Conservation (phyloP, 2,797 vertebrate genomes). For the Enteromius radiatus region DNA sequence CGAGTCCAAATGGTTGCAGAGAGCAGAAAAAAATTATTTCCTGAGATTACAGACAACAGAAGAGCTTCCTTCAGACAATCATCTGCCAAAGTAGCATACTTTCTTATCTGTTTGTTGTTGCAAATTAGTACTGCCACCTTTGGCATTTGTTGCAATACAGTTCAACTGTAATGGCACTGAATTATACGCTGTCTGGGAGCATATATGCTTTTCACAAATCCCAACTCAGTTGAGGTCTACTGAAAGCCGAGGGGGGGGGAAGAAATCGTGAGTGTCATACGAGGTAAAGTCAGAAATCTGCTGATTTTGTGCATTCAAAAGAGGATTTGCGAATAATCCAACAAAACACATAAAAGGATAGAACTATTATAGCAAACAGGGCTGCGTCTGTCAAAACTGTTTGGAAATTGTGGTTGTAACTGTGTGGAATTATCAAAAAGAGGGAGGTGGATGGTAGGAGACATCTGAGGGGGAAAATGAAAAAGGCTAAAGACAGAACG, state of each 20-base stretch:
- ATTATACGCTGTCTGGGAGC: conserved; percentile 40
- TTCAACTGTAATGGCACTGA: conserved; percentile 19
- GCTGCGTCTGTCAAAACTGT: conserved; percentile 1
- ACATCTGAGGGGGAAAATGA: conserved; percentile 1
- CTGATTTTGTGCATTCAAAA: conserved; percentile 27
- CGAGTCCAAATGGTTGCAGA: neutral
- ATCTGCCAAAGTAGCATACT: conserved; percentile 9
- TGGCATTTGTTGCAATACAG: conserved; percentile 26
- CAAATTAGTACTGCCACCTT: conserved; percentile 33
- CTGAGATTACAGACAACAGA: neutral
- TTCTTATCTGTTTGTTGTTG: conserved; percentile 4
- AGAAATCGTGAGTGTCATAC: conserved; percentile 21
- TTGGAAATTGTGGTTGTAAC: neutral
- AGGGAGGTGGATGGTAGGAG: neutral
- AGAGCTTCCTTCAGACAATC: conserved; percentile 5
- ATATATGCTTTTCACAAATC: conserved; percentile 43
- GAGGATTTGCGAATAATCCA: conserved; percentile 16
- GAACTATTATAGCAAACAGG: neutral
- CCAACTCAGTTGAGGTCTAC: conserved; percentile 25
- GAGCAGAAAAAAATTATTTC: neutral
- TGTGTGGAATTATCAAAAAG: conserved; percentile 3
- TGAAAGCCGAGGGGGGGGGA: neutral
- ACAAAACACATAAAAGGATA: conserved; percentile 4
- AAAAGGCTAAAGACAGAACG: conserved; percentile 14
- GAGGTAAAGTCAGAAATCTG: conserved; percentile 42